Evolutionary conservation across 2,797 vertebrate species (phyloP).

Genomic region (Bufotes viridis): DNA sequence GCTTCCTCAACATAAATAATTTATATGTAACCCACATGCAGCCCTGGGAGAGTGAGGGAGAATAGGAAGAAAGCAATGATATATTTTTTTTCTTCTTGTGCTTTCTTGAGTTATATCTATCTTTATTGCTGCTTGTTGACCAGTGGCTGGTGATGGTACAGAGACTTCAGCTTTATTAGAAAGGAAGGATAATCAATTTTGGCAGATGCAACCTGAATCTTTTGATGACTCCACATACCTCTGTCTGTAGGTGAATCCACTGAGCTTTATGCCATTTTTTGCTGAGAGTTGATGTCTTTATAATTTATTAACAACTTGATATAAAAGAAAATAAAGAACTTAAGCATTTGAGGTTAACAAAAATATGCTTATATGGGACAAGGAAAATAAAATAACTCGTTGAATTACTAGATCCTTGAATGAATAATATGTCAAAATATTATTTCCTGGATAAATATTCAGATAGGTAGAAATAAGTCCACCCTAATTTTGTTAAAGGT

Average conservation of each 20-base stretch:
- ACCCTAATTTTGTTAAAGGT: too few relatives aligned
- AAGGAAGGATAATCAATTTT: conserved; percentile 58
- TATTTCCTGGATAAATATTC: background rate
- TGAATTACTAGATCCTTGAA: background rate
- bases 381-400: background rate
- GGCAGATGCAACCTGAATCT: conserved; percentile 50
- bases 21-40: conserved; percentile 62
- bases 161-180: conserved; percentile 57
- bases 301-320: background rate
- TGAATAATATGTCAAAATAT: background rate
- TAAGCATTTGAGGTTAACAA: background rate
- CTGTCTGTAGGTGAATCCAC: background rate
- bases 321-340: background rate
- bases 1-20: conserved; percentile 61
- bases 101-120: conserved; percentile 60
- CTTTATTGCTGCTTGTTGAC: conserved; percentile 56
- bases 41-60: conserved; percentile 45
- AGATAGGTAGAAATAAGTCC: background rate
- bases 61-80: conserved; percentile 52
- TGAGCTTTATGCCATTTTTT: conserved; percentile 13
- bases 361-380: background rate
- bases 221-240: conserved; percentile 40
- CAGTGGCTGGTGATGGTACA: conserved; percentile 23
- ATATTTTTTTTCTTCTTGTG: conserved; percentile 39
- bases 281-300: background rate